phyloP scores from a whole-genome alignment of 1,140 invertebrate species.

The Trichomalopsis sarcophagae region DNA sequence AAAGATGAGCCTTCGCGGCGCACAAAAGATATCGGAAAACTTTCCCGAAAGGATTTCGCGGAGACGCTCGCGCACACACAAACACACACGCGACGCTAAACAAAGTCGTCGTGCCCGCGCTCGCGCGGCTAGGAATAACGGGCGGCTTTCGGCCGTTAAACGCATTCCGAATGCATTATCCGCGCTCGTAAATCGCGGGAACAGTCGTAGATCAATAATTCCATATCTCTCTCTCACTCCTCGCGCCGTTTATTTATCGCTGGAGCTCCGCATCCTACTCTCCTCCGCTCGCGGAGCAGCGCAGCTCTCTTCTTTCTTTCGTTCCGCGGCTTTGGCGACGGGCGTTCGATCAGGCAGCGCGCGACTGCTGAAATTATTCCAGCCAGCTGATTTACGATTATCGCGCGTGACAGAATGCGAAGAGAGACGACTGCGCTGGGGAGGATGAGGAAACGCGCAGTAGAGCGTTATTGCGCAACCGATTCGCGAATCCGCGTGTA shows the following conservation, averaged over 20 bases:
- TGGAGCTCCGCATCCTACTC: conserved; percentile 49
- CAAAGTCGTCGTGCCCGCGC: conserved; percentile 55
- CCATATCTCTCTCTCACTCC: conserved; percentile 55
- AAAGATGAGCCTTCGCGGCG: conserved; percentile 29
- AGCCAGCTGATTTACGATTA: conserved; percentile 60
- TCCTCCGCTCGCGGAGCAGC: background rate
- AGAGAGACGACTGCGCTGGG: conserved; percentile 6
- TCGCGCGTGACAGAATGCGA: conserved; percentile 57
- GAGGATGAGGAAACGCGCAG: conserved; percentile 16
- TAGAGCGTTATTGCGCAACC: conserved; percentile 52
- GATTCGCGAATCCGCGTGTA: background rate
- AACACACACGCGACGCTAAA: conserved; percentile 46
- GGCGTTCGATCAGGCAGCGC: conserved; percentile 48
- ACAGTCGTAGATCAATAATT: conserved; percentile 69
- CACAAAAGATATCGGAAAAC: conserved; percentile 48
- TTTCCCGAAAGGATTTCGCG: conserved; percentile 40
- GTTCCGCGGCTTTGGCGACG: conserved; percentile 56
- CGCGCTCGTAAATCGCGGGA: conserved; percentile 65
- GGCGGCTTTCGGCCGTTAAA: conserved; percentile 56
- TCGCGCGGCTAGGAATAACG: conserved; percentile 33
- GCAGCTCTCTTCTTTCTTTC: conserved; percentile 15
- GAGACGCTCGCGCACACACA: background rate
- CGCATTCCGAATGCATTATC: conserved; percentile 68
- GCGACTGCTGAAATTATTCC: conserved; percentile 56
- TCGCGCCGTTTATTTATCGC: conserved; percentile 55